Conservation (phyloP, 2,797 vertebrate genomes). For the Tinamus major region DNA sequence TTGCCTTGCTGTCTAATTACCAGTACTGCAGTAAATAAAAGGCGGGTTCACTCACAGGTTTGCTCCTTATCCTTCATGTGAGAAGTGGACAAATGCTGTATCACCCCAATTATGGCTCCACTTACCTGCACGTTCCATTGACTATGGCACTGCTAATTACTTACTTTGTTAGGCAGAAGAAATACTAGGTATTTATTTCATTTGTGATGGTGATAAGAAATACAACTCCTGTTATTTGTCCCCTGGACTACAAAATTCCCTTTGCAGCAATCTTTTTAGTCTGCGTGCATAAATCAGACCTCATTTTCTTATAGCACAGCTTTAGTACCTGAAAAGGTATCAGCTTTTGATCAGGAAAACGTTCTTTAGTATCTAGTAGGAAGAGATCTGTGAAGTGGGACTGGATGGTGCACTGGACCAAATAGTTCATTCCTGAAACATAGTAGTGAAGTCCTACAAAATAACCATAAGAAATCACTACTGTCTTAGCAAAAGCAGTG, state of each 20-base stretch:
- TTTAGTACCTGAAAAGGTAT: slow-evolving; percentile 24
- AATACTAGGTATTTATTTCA: slow-evolving; percentile 74
- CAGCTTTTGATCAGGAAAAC: slow-evolving; percentile 4
- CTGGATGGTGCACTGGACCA: not conserved
- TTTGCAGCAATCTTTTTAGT: not conserved
- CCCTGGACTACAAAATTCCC: slow-evolving; percentile 32
- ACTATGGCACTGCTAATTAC: slow-evolving; percentile 67
- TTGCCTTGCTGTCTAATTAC: slow-evolving; percentile 64
- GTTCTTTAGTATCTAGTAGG: not conserved
- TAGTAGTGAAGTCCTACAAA: not conserved
- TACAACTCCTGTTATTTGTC: slow-evolving; percentile 51
- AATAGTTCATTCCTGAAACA: not conserved
- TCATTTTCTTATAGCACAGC: not conserved
- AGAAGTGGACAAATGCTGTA: slow-evolving; percentile 66
- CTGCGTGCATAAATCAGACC: not conserved
- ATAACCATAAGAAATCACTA: not conserved
- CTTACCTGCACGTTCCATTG: slow-evolving; percentile 61
- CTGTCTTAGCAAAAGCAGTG: not conserved
- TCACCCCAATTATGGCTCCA: slow-evolving; percentile 72
- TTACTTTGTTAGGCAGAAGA: slow-evolving; percentile 61
- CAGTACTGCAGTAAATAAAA: slow-evolving; percentile 64
- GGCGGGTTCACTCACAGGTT: slow-evolving; percentile 26
- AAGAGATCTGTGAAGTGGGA: not conserved
- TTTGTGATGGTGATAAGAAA: slow-evolving; percentile 72
- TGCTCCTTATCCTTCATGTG: slow-evolving; percentile 70